Percentiles rank a stretch among this genome's conserved stretches.
Conservation (phyloP, 92 coral and sea anemone species). For the Ricordea florida region DNA sequence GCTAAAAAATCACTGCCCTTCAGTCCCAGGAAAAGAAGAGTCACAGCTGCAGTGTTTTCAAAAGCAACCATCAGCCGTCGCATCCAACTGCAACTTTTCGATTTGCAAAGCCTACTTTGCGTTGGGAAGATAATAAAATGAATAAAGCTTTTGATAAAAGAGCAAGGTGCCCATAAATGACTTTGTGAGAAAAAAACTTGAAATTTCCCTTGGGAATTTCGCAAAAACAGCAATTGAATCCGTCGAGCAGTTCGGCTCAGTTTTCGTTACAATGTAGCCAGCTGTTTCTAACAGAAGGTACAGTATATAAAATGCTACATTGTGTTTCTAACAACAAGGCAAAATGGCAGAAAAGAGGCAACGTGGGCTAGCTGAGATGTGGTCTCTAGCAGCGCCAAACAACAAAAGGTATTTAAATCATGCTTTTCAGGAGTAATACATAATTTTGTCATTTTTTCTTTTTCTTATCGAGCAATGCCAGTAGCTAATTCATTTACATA, state of each 20-base stretch:
- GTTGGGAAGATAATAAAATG: conserved; percentile 5
- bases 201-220: conserved; percentile 25
- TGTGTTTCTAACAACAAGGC: neutral
- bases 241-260: conserved; percentile 6
- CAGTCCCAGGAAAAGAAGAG: no score
- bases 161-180: conserved; percentile 11
- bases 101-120: conserved; percentile 33
- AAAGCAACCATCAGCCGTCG: conserved; percentile 25
- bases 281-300: conserved; percentile 24
- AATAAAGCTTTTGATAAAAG: conserved; percentile 4
- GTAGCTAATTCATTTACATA: conserved; percentile 28
- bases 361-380: conserved; percentile 17
- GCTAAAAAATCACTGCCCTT: no score
- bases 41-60: conserved; percentile 23
- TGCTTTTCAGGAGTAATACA: conserved; percentile 3
- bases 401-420: conserved; percentile 13
- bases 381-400: conserved; percentile 16
- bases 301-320: conserved; percentile 15
- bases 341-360: conserved; percentile 27
- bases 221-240: conserved; percentile 33
- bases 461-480: conserved; percentile 19
- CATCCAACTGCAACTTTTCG: conserved; percentile 21
- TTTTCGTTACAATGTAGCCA: neutral
- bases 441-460: conserved; percentile 12
- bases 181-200: conserved; percentile 38